phyloP scores from a whole-genome alignment of 2,113 vertebrate species.

The Phoenicopterus ruber region DNA sequence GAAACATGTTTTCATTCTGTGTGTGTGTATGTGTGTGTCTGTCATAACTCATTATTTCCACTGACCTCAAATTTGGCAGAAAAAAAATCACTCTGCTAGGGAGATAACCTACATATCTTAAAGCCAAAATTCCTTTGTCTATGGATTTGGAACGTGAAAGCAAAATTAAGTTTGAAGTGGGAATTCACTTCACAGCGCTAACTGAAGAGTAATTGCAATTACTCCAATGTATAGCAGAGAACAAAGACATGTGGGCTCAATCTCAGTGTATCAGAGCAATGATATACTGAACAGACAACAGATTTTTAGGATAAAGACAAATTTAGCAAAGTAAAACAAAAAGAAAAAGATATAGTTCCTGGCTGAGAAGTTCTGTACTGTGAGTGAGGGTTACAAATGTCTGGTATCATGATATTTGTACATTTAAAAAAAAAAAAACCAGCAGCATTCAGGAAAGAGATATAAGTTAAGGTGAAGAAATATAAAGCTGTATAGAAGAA shows the following conservation, averaged over 20 bases:
- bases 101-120: conserved; percentile 4
- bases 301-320: neutral
- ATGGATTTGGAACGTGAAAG: neutral
- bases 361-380: neutral
- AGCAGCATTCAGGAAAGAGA: neutral
- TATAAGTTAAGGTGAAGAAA: neutral
- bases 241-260: neutral
- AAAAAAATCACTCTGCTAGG: neutral
- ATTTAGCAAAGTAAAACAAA: neutral
- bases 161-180: neutral
- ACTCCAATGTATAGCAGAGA: neutral
- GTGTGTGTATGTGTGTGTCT: neutral
- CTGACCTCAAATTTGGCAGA: neutral
- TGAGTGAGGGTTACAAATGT: neutral
- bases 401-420: neutral
- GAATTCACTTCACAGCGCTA: neutral
- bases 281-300: neutral
- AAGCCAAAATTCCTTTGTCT: conserved; percentile 32
- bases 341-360: neutral
- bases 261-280: neutral
- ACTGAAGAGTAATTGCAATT: neutral
- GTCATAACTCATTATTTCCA: conserved; percentile 36
- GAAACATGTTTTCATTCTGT: conserved; percentile 17
- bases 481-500: neutral
- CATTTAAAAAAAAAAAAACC: neutral